Conservation (phyloP, 2,113 vertebrate species). For the Ursus arctos region DNA sequence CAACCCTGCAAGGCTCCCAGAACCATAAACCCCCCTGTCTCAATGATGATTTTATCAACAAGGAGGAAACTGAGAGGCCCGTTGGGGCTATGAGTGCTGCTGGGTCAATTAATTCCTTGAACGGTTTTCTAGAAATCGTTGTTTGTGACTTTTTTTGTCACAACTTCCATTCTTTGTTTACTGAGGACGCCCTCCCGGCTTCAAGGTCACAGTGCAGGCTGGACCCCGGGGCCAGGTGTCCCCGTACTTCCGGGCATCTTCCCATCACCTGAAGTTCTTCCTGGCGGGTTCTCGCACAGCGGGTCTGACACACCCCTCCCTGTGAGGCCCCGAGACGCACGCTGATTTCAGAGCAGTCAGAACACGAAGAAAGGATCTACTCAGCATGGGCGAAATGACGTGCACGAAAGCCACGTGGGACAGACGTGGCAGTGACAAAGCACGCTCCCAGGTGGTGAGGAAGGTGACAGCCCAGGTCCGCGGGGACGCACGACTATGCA, state of each 20-base stretch:
- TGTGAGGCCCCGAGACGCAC: fast-evolving
- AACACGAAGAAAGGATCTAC: fast-evolving
- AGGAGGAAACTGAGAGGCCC: fast-evolving
- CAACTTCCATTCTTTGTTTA: background rate
- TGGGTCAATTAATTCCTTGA: fast-evolving
- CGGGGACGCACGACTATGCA: fast-evolving
- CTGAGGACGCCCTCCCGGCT: background rate
- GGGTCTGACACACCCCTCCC: fast-evolving
- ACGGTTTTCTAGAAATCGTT: fast-evolving
- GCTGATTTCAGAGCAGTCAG: background rate
- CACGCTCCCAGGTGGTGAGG: fast-evolving
- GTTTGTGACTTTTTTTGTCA: fast-evolving
- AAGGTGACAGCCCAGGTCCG: background rate
- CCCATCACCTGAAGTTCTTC: background rate
- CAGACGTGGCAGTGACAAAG: background rate
- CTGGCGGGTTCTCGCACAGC: fast-evolving
- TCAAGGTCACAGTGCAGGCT: background rate
- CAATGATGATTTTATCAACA: fast-evolving
- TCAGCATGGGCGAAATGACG: fast-evolving
- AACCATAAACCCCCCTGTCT: fast-evolving
- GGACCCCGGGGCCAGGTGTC: background rate
- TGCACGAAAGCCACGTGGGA: fast-evolving
- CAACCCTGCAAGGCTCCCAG: fast-evolving
- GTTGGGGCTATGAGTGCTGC: fast-evolving
- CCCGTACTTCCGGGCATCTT: background rate